A percentile compares a stretch with the other conserved stretches of the same genome.
Evolutionary conservation across 2,797 vertebrate species (phyloP).

Genomic region (Paramormyrops hopkinsi): DNA sequence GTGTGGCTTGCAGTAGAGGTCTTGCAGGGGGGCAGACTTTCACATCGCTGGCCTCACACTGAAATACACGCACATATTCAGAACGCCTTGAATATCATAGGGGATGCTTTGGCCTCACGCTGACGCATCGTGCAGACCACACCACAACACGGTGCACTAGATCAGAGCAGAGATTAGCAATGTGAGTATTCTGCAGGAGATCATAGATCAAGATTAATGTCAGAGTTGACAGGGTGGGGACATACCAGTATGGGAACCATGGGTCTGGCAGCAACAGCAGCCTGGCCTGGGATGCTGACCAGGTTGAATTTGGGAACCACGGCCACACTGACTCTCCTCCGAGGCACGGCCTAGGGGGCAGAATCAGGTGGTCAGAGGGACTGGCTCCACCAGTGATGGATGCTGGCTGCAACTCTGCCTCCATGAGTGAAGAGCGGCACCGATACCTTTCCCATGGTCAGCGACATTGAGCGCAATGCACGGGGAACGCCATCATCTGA

Average conservation of each 20-base stretch:
- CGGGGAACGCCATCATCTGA: constrained; percentile 89
- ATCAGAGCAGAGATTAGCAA: background rate
- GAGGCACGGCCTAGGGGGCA: constrained; percentile 75
- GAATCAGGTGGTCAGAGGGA: background rate
- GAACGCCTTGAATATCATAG: background rate
- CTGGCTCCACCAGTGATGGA: background rate
- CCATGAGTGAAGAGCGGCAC: background rate
- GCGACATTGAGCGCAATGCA: constrained; percentile 84
- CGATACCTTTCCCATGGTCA: constrained; percentile 87
- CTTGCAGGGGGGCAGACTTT: constrained; percentile 59
- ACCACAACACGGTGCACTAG: background rate
- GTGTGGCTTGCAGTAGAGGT: constrained; percentile 55
- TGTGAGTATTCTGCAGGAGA: background rate
- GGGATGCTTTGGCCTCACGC: constrained; percentile 65
- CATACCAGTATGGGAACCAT: constrained; percentile 5
- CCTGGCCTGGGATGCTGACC: constrained; percentile 82
- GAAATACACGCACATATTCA: constrained; percentile 22
- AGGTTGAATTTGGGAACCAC: constrained; percentile 97
- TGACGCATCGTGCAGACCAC: constrained; percentile 40
- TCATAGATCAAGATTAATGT: background rate
- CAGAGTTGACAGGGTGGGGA: background rate
- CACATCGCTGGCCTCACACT: constrained; percentile 76
- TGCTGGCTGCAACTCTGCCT: background rate
- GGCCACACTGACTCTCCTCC: constrained; percentile 91
- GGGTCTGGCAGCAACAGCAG: constrained; percentile 42